These are phyloP conservation scores for Erynnis tages DNA, from an alignment of 2,888 invertebrate species.

Conservation along the genomic window DNA sequence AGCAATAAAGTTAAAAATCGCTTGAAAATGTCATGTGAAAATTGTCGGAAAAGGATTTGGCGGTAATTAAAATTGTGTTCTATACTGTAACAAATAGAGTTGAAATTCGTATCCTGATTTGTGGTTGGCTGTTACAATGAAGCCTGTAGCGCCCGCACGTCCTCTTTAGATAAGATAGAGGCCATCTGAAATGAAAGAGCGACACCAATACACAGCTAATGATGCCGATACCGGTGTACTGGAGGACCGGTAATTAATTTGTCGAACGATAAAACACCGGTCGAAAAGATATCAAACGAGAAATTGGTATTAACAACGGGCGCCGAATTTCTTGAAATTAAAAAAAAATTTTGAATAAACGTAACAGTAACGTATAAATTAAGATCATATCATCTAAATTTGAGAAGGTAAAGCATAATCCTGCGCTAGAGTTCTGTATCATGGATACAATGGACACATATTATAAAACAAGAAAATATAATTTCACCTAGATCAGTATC, in stretches of 20 bases:
- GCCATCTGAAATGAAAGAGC: constrained; percentile 67
- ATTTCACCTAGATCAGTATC: too few relatives aligned
- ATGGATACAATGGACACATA: too few relatives aligned
- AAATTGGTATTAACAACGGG: neutral
- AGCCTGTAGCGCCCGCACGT: constrained; percentile 76
- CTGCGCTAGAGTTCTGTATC: too few relatives aligned
- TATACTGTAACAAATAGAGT: constrained; percentile 33
- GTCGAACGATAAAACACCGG: constrained; percentile 46
- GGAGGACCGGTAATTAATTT: constrained; percentile 68
- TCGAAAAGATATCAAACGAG: neutral
- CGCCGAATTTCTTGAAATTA: neutral
- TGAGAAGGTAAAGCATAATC: too few relatives aligned
- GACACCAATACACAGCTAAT: constrained; percentile 74
- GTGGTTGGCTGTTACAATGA: constrained; percentile 59
- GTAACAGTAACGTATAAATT: too few relatives aligned
- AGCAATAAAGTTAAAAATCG: constrained; percentile 34
- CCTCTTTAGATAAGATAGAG: constrained; percentile 81
- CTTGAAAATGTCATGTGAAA: constrained; percentile 39
- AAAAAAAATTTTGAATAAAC: too few relatives aligned
- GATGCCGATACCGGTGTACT: constrained; percentile 56
- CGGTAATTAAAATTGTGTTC: constrained; percentile 29
- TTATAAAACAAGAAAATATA: too few relatives aligned
- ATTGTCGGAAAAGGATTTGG: constrained; percentile 45
- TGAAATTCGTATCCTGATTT: constrained; percentile 31
- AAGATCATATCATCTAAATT: too few relatives aligned